Evolutionary conservation across 2,797 vertebrate genomes (phyloP), one percentile per base, ranked within the genome.

Genomic region (Aratinga solstitialis): DNA sequence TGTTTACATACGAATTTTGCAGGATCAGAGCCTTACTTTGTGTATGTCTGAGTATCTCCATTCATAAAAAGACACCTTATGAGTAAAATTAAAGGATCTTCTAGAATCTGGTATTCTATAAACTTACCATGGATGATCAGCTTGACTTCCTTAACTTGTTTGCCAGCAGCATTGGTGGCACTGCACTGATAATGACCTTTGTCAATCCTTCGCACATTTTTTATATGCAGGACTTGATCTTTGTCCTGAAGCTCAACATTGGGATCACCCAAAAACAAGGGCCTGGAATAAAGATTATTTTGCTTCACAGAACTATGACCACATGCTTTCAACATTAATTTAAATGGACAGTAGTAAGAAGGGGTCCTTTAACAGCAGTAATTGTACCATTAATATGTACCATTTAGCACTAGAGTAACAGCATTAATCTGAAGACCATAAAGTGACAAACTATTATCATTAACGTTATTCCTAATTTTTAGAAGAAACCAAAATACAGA

Each of bases 171-270:
- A 71, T 99, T 99, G 42, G 96, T 97, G 67, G 98, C 99, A 6
- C 98, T 97, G 79, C 99, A 99, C 90, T 99, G 99, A 90, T 99
- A 99, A 38, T 95, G 98, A 4, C 99, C 99, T 96, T 99, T 99
- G 96, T 99, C 99, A 73, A 98, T 97, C 69, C 99, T 98, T 81
- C 98, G 98, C 26, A 97, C 97, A 21, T 95, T 98, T 96, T 98
- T 99, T 91, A 99, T 98, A 94, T 92, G 98, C 79, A 99, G 96
- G 87, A 98, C 88, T 97, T 99, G 99, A 84, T 98, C 98, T 93
- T 91, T 97, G 91, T 99, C 97, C 73, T 95, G 96, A 81, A 99
- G 97, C 91, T 99, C 98, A 68, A 99, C 75, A 74, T 99, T 99
- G 58, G 98, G 98, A 95, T 99, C 99, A 26, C 98, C 98, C 84